phyloP scores from a whole-genome alignment of 1,140 invertebrate species.

The Euglossa dilemma region DNA sequence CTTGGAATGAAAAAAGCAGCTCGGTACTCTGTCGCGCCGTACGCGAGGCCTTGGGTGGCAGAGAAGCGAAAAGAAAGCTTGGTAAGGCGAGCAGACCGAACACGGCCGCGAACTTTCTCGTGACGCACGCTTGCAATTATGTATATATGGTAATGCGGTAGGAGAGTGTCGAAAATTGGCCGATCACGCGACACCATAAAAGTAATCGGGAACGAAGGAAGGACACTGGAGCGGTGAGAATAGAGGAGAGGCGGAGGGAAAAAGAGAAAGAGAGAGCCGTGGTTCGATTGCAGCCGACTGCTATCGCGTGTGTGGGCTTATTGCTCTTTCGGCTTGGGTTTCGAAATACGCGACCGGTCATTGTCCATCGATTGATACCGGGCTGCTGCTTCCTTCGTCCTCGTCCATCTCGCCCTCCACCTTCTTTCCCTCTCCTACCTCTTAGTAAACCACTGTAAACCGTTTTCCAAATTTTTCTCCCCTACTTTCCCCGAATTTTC shows the following conservation, averaged over 20 bases:
- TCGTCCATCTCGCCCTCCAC: not conserved
- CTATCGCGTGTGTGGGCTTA: constrained; percentile 38
- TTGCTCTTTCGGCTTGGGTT: constrained; percentile 74
- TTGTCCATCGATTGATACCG: constrained; percentile 76
- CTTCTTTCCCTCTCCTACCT: too few relatives aligned
- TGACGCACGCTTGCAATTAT: not conserved
- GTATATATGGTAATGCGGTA: constrained; percentile 63
- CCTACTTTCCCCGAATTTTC: too few relatives aligned
- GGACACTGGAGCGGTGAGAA: constrained; percentile 41
- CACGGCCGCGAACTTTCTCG: constrained; percentile 17
- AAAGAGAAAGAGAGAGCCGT: not conserved
- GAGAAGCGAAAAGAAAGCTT: not conserved
- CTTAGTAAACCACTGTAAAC: too few relatives aligned
- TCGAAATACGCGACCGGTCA: constrained; percentile 72
- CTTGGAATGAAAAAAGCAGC: not conserved
- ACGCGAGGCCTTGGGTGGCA: too few relatives aligned
- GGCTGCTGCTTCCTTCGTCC: constrained; percentile 27
- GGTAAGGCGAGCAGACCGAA: not conserved
- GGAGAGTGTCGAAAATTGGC: constrained; percentile 57
- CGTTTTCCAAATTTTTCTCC: too few relatives aligned
- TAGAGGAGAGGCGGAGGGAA: not conserved
- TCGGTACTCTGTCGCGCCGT: too few relatives aligned
- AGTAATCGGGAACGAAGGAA: constrained; percentile 32
- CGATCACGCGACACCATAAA: constrained; percentile 54
- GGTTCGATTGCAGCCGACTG: not conserved